Percentiles rank a stretch among this genome's conserved stretches.
Conservation (phyloP, 2,888 invertebrate species). For the Spialia ferax region DNA sequence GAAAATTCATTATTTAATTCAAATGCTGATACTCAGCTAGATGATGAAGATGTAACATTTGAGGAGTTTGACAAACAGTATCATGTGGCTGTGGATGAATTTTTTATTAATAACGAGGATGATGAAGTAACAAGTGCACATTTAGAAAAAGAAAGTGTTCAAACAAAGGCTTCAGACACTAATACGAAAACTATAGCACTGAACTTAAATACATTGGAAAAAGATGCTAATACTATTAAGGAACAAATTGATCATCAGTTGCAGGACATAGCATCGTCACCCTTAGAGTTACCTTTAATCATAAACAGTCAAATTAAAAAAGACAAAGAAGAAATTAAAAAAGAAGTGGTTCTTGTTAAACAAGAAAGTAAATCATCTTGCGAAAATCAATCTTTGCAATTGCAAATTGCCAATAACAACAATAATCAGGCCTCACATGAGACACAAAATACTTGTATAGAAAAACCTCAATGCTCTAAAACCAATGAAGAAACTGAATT, state of each 20-base stretch:
- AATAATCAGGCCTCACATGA: not conserved
- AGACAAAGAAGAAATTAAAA: constrained; percentile 21
- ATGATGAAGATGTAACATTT: constrained; percentile 67
- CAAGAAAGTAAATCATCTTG: constrained; percentile 42
- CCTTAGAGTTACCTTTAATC: constrained; percentile 40
- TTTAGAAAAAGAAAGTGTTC: constrained; percentile 8
- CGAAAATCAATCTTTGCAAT: constrained; percentile 4
- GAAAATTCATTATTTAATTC: constrained; percentile 20
- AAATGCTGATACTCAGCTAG: constrained; percentile 61
- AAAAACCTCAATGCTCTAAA: constrained; percentile 18
- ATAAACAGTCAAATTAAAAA: constrained; percentile 4
- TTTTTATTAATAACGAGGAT: constrained; percentile 69
- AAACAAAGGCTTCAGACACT: constrained; percentile 47
- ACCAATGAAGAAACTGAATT: constrained; percentile 15
- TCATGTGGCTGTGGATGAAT: constrained; percentile 80
- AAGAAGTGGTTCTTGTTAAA: constrained; percentile 41
- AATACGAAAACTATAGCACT: constrained; percentile 40
- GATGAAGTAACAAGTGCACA: constrained; percentile 45
- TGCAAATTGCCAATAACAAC: not conserved
- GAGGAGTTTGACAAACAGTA: constrained; percentile 79
- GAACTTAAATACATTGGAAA: constrained; percentile 42
- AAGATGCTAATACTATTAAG: constrained; percentile 23
- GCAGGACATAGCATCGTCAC: constrained; percentile 41
- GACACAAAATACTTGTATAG: not conserved
- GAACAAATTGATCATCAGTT: constrained; percentile 42